These are phyloP conservation scores for Lordiphosa fenestrarum DNA, from an alignment of 2,888 invertebrate genomes.

Conservation along the genomic window DNA sequence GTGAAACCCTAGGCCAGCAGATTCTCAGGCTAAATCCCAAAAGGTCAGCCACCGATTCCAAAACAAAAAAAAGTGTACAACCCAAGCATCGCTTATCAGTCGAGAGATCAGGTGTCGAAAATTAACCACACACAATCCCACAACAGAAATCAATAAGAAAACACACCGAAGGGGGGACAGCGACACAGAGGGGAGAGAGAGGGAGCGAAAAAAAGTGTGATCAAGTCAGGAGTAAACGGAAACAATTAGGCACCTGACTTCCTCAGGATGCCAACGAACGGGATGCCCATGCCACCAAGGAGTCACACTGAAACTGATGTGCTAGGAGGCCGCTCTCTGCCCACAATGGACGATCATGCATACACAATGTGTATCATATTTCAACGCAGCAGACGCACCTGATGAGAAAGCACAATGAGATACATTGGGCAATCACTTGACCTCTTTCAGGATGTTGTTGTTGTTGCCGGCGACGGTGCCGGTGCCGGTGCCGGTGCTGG, in stretches of 20 bases:
- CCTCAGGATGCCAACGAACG: slow-evolving; percentile 75
- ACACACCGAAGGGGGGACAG: background rate
- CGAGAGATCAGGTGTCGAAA: slow-evolving; percentile 69
- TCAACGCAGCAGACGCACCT: slow-evolving; percentile 72
- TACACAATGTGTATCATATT: slow-evolving; percentile 78
- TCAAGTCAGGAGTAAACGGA: slow-evolving; percentile 65
- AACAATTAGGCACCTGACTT: slow-evolving; percentile 80
- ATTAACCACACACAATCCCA: slow-evolving; percentile 59
- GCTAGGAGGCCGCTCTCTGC: background rate
- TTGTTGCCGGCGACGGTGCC: slow-evolving; percentile 16
- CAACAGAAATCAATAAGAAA: slow-evolving; percentile 51
- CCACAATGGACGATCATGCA: slow-evolving; percentile 65
- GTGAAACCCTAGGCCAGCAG: slow-evolving; percentile 32
- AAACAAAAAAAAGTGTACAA: slow-evolving; percentile 10
- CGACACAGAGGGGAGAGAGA: no score
- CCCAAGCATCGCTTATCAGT: slow-evolving; percentile 46
- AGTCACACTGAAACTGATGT: background rate
- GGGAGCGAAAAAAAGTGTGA: slow-evolving; percentile 35
- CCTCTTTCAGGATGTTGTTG: slow-evolving; percentile 78
- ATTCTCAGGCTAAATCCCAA: slow-evolving; percentile 19
- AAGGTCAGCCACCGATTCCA: slow-evolving; percentile 6
- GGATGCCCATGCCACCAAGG: slow-evolving; percentile 13
- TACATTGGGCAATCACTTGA: slow-evolving; percentile 72
- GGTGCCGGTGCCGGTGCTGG: slow-evolving; percentile 14
- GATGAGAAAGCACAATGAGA: slow-evolving; percentile 78